Conservation (phyloP, 1,140 invertebrate genomes). For the Drosophila pallidifrons region DNA sequence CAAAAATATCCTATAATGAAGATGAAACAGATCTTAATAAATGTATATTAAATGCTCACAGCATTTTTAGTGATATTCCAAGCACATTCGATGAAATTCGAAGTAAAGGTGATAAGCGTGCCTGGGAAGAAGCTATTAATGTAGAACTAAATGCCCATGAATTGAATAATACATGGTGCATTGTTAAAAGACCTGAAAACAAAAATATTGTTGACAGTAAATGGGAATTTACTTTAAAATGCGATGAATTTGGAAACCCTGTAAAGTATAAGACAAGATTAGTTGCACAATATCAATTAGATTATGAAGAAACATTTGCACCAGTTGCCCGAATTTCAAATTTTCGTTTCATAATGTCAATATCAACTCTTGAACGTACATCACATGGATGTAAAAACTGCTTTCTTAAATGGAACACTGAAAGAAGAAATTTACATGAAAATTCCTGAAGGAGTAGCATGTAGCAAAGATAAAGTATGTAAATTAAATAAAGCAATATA, state of each 20-base stretch:
- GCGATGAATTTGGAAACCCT: not conserved
- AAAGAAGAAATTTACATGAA: slow-evolving; percentile 82
- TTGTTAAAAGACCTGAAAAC: not conserved
- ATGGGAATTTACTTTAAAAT: slow-evolving; percentile 1
- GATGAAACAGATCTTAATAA: slow-evolving; percentile 4
- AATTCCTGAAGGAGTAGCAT: slow-evolving; percentile 74
- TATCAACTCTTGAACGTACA: too few relatives aligned
- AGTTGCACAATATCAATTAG: slow-evolving; percentile 2
- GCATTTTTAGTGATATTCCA: not conserved
- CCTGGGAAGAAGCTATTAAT: slow-evolving; percentile 24
- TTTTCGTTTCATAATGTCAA: too few relatives aligned
- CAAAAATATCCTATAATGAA: slow-evolving; percentile 11
- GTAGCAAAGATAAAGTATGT: too few relatives aligned
- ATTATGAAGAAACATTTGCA: too few relatives aligned
- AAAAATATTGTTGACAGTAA: not conserved
- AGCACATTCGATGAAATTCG: slow-evolving; percentile 19
- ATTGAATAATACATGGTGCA: slow-evolving; percentile 10
- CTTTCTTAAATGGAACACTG: slow-evolving; percentile 80
- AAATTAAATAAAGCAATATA: too few relatives aligned
- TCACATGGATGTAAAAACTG: too few relatives aligned
- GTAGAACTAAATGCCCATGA: slow-evolving; percentile 26
- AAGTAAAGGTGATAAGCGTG: not conserved
- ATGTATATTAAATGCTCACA: slow-evolving; percentile 9
- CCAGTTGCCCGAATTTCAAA: too few relatives aligned
- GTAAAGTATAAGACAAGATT: not conserved